Evolutionary conservation across 1,140 invertebrate genomes (phyloP).

Genomic region (Monochamus saltuarius): DNA sequence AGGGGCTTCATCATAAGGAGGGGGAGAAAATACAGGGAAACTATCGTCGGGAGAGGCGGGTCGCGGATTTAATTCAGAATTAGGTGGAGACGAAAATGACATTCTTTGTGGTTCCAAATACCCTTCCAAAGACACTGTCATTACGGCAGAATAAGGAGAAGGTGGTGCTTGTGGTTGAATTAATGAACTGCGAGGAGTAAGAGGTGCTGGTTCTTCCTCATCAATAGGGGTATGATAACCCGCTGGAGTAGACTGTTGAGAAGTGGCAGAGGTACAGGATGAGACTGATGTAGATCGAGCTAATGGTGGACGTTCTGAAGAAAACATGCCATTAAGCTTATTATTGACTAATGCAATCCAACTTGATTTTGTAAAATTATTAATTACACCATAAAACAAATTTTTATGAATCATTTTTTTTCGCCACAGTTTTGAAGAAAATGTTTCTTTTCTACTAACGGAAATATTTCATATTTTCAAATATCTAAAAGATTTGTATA

Average conservation of each 20-base stretch:
- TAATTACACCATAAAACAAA: too few relatives aligned
- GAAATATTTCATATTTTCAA: too few relatives aligned
- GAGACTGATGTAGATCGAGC: slow-evolving; percentile 61
- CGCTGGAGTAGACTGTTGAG: slow-evolving; percentile 53
- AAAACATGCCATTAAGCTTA: neutral
- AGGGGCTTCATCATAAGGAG: slow-evolving; percentile 62
- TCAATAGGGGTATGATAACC: slow-evolving; percentile 67
- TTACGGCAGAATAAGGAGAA: slow-evolving; percentile 80
- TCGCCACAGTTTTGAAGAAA: too few relatives aligned
- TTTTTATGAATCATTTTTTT: too few relatives aligned
- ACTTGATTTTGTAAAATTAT: too few relatives aligned
- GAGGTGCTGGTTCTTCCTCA: slow-evolving; percentile 51
- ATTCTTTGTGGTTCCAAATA: slow-evolving; percentile 80
- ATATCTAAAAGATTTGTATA: too few relatives aligned
- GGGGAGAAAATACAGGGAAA: slow-evolving; percentile 81
- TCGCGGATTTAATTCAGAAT: slow-evolving; percentile 66
- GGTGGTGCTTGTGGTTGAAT: slow-evolving; percentile 54
- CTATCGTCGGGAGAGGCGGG: slow-evolving; percentile 73
- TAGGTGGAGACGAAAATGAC: slow-evolving; percentile 74
- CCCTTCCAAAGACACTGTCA: slow-evolving; percentile 80
- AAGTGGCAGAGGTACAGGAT: slow-evolving; percentile 58
- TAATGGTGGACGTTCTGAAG: slow-evolving; percentile 52
- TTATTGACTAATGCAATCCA: too few relatives aligned
- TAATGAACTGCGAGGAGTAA: slow-evolving; percentile 57
- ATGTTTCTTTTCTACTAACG: too few relatives aligned